phyloP scores from a whole-genome alignment of 2,113 vertebrate genomes.

The Naja naja region DNA sequence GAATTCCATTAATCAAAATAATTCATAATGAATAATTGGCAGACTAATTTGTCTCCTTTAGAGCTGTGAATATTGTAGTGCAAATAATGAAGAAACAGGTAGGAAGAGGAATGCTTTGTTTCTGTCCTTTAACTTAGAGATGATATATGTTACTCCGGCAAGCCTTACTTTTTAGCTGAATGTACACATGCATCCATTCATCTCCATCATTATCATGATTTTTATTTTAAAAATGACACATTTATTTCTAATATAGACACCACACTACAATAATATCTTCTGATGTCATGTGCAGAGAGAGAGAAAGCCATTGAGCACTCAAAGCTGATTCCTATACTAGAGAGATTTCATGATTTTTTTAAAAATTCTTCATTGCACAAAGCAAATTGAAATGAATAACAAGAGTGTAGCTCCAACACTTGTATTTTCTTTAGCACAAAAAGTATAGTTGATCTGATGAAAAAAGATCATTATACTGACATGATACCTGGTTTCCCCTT shows the following conservation, averaged over 20 bases:
- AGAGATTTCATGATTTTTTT: not conserved
- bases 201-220: not conserved
- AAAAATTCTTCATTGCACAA: not conserved
- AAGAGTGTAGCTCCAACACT: not conserved
- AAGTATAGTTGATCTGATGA: not conserved
- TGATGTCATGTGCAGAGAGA: not conserved
- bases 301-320: not conserved
- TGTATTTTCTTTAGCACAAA: not conserved
- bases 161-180: conserved; percentile 3
- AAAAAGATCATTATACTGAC: not conserved
- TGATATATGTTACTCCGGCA: not conserved
- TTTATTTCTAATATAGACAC: not conserved
- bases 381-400: not conserved
- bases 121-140: not conserved
- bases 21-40: conserved; percentile 83
- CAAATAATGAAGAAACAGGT: conserved; percentile 65
- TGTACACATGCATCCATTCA: not conserved
- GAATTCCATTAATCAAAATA: conserved; percentile 86
- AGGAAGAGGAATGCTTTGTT: conserved; percentile 45
- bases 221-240: not conserved
- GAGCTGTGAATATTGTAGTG: conserved; percentile 67
- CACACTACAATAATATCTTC: not conserved
- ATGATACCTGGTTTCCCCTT: not conserved
- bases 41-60: conserved; percentile 79
- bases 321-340: not conserved